phyloP scores from a whole-genome alignment of 2,113 vertebrate genomes.

The Jaculus jaculus region DNA sequence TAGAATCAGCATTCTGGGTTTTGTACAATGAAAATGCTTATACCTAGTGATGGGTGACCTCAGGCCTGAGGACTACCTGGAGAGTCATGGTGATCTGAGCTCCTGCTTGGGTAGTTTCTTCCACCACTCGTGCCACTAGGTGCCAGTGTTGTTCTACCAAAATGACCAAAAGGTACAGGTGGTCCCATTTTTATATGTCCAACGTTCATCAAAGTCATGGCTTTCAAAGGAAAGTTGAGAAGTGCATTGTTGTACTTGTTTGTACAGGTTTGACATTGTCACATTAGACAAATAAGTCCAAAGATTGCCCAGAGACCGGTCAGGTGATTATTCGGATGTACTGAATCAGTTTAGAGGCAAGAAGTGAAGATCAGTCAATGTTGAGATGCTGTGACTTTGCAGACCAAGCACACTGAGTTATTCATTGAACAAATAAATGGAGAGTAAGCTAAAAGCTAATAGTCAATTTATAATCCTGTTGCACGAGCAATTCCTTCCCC shows the following conservation, averaged over 20 bases:
- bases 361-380: accelerated
- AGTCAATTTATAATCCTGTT: neutral
- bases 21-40: neutral
- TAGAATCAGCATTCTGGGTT: neutral
- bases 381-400: neutral
- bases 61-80: neutral
- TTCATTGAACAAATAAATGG: neutral
- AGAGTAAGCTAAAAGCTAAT: neutral
- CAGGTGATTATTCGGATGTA: neutral
- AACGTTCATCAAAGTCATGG: neutral
- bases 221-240: neutral
- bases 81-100: too few species aligned
- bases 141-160: conserved; percentile 77
- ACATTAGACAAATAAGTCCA: neutral
- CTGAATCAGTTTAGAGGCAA: neutral
- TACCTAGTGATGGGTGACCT: neutral
- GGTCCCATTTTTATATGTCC: neutral
- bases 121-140: conserved; percentile 74
- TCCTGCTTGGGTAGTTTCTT: neutral
- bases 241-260: neutral
- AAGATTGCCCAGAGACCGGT: neutral
- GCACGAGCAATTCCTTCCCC: neutral
- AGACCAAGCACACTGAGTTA: neutral
- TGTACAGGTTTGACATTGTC: neutral
- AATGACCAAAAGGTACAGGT: conserved; percentile 8